phyloP scores from a whole-genome alignment of 2,797 vertebrate species.

The Hemitrygon akajei region DNA sequence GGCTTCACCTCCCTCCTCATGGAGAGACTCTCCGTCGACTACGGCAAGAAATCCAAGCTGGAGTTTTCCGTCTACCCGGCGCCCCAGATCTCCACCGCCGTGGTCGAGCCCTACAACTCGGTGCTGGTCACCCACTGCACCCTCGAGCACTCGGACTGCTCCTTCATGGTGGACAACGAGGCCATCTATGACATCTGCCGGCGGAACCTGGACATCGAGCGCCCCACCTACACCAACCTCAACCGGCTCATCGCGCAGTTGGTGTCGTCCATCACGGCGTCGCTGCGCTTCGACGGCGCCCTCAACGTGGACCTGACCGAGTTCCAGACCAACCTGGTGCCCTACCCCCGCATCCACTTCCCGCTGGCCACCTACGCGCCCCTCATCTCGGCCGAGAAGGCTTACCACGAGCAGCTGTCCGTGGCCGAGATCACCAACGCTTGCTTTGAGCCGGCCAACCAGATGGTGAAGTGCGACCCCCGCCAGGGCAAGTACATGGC shows the following conservation, averaged over 20 bases:
- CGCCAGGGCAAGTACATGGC: conserved; percentile 38
- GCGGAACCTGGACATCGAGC: conserved; percentile 33
- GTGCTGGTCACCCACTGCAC: conserved; percentile 33
- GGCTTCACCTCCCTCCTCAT: conserved; percentile 34
- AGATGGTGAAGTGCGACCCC: conserved; percentile 36
- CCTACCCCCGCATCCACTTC: neutral
- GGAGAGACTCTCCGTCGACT: conserved; percentile 34
- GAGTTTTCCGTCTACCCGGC: conserved; percentile 34
- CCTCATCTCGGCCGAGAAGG: conserved; percentile 26
- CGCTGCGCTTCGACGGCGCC: neutral
- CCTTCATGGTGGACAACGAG: conserved; percentile 38
- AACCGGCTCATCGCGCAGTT: neutral
- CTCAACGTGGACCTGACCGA: too few species aligned
- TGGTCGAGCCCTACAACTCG: conserved; percentile 23
- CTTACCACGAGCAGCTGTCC: conserved; percentile 27
- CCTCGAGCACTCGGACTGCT: conserved; percentile 34
- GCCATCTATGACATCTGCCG: conserved; percentile 33
- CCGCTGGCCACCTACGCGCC: conserved; percentile 14
- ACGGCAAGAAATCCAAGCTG: conserved; percentile 36
- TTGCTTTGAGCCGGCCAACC: conserved; percentile 34
- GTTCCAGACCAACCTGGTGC: neutral
- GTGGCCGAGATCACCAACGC: conserved; percentile 13
- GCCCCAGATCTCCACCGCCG: conserved; percentile 31
- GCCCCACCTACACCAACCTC: conserved; percentile 29
- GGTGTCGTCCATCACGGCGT: neutral